Evolutionary conservation across 2,113 vertebrate species (phyloP).

Genomic region (Castor canadensis): DNA sequence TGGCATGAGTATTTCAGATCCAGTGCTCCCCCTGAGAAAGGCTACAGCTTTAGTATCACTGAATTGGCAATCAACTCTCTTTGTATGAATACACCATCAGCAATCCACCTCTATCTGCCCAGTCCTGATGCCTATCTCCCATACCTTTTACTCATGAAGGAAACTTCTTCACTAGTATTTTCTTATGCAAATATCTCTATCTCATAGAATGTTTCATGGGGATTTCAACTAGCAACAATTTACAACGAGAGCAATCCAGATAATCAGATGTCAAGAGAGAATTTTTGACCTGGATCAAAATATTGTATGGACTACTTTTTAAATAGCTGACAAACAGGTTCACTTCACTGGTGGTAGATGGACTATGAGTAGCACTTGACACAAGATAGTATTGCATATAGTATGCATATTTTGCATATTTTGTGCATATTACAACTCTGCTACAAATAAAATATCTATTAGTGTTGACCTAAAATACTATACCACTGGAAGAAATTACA

Average conservation of each 20-base stretch:
- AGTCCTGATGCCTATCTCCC: neutral
- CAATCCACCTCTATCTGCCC: neutral
- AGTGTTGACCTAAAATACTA: neutral
- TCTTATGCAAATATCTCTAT: neutral
- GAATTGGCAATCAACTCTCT: neutral
- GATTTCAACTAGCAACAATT: neutral
- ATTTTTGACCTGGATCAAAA: neutral
- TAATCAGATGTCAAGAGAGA: neutral
- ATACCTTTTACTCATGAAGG: neutral
- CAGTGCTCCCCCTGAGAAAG: neutral
- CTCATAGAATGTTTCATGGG: neutral
- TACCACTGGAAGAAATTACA: neutral
- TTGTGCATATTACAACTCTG: too few species aligned
- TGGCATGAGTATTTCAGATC: neutral
- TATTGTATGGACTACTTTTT: neutral
- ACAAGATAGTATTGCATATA: neutral
- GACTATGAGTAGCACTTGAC: neutral
- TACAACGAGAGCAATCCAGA: neutral
- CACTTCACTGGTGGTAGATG: neutral
- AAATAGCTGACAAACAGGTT: neutral
- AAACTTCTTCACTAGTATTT: neutral
- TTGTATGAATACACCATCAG: neutral
- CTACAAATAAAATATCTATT: too few species aligned
- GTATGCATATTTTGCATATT: too few species aligned
- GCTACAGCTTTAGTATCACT: neutral